A percentile compares a stretch with the other conserved stretches of the same genome.
Evolutionary conservation across 2,113 vertebrate genomes (phyloP).

Genomic region (Vimba vimba): DNA sequence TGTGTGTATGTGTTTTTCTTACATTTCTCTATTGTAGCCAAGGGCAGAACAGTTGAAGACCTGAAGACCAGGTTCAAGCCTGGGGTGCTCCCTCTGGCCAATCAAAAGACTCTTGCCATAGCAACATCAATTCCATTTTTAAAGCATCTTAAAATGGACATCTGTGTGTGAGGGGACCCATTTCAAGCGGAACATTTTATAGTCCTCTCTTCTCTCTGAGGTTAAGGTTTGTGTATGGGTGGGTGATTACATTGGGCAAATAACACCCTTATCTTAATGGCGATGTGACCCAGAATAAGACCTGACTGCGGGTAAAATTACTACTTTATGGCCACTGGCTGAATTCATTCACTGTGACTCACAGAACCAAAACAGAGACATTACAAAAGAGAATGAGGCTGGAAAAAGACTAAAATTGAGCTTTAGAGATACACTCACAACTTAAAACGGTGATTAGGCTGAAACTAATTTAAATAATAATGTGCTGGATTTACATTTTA

Average conservation of each 20-base stretch:
- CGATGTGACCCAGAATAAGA: slow-evolving; percentile 14
- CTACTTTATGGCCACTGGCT: background rate
- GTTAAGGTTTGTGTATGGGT: background rate
- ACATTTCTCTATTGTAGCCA: background rate
- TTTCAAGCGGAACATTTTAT: background rate
- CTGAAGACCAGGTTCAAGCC: slow-evolving; percentile 1
- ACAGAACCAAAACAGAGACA: slow-evolving; percentile 9
- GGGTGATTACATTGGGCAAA: slow-evolving; percentile 7
- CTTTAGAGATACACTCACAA: background rate
- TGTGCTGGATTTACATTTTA: background rate
- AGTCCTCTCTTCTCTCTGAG: background rate
- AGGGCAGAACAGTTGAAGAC: slow-evolving; percentile 19
- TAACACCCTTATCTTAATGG: slow-evolving; percentile 19
- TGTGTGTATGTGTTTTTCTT: background rate
- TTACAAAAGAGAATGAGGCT: background rate
- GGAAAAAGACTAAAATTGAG: background rate
- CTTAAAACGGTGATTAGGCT: background rate
- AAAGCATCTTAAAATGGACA: background rate
- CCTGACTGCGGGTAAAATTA: slow-evolving; percentile 3
- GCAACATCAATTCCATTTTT: background rate
- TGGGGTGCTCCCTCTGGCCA: slow-evolving; percentile 19
- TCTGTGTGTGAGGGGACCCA: background rate
- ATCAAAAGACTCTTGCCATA: slow-evolving; percentile 17
- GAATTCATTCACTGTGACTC: slow-evolving; percentile 12
- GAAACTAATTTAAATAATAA: background rate